Conservation (phyloP, 2,113 vertebrate genomes). For the Rhinolophus ferrumequinum region DNA sequence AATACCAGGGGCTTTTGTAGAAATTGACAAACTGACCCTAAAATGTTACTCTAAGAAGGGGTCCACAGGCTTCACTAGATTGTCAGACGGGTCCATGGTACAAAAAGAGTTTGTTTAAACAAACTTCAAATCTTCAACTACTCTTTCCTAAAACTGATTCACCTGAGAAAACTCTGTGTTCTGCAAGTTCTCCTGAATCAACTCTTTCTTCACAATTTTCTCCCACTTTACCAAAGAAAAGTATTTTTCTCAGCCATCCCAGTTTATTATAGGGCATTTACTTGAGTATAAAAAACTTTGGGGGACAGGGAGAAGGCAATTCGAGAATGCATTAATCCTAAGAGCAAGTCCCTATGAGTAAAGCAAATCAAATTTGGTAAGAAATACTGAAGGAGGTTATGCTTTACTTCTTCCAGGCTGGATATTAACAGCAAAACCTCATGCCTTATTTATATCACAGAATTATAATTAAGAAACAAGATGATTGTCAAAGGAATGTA, state of each 20-base stretch:
- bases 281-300: not conserved
- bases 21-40: not conserved
- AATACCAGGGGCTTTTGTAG: not conserved
- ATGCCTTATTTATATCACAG: not conserved
- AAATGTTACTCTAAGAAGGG: not conserved
- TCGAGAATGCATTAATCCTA: not conserved
- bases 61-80: not conserved
- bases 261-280: not conserved
- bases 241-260: not conserved
- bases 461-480: slow-evolving; percentile 37
- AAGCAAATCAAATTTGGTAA: not conserved
- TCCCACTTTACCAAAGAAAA: not conserved
- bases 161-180: not conserved
- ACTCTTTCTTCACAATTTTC: not conserved
- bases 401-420: not conserved
- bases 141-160: not conserved
- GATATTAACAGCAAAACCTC: not conserved
- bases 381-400: not conserved
- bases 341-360: not conserved
- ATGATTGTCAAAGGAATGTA: not conserved
- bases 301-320: not conserved
- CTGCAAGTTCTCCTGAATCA: not conserved
- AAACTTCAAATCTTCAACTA: not conserved
- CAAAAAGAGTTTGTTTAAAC: not conserved
- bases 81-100: not conserved